These are phyloP conservation scores for Sphaerophoria taeniata DNA, from an alignment of 2,888 invertebrate genomes.

Conservation along the genomic window DNA sequence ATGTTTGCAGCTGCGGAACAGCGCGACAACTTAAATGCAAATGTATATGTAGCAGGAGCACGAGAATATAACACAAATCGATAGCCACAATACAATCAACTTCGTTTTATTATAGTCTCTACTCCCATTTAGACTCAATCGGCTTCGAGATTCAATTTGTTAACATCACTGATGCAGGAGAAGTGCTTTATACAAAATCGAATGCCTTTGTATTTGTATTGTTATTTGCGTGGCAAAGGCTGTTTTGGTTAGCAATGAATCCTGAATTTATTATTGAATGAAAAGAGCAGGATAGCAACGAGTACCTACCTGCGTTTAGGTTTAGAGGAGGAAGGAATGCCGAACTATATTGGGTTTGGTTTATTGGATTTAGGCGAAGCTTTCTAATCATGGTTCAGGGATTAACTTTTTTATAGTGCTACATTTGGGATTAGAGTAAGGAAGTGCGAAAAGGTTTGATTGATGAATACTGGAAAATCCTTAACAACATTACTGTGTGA, in stretches of 20 bases:
- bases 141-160: slow-evolving; percentile 5
- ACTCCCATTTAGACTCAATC: not conserved
- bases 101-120: slow-evolving; percentile 1
- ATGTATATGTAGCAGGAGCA: slow-evolving; percentile 18
- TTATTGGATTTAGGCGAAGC: slow-evolving; percentile 11
- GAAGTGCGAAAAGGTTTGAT: slow-evolving; percentile 7
- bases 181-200: slow-evolving; percentile 1
- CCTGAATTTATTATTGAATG: not conserved
- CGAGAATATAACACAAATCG: slow-evolving; percentile 1
- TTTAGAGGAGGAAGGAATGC: not conserved
- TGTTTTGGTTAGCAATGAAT: slow-evolving; percentile 17
- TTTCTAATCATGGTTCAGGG: not conserved
- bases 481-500: not conserved
- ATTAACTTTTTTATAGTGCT: not conserved
- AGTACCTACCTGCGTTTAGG: no score
- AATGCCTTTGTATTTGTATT: slow-evolving; percentile 4
- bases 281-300: not conserved
- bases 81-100: slow-evolving; percentile 44
- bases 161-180: not conserved
- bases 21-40: not conserved
- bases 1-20: slow-evolving; percentile 3
- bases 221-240: slow-evolving; percentile 2
- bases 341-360: not conserved
- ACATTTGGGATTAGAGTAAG: not conserved
- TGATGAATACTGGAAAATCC: slow-evolving; percentile 17